Evolutionary conservation across 2,113 vertebrate species (phyloP).

Genomic region (Poecile atricapillus): DNA sequence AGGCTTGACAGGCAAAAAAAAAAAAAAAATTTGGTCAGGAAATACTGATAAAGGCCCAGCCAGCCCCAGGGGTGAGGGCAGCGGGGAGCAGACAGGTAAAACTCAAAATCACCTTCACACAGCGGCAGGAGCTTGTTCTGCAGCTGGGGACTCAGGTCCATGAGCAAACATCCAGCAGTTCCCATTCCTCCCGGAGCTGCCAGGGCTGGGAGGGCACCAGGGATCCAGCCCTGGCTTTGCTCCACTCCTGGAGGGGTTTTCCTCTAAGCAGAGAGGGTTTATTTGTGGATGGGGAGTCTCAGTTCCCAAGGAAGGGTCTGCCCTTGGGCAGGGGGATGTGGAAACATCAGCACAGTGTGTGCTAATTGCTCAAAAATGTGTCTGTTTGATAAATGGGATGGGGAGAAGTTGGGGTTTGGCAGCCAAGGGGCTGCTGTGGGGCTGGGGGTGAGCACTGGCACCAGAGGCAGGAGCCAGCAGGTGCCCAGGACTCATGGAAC

Average conservation of each 20-base stretch:
- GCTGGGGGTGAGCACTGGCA: rapidly evolving
- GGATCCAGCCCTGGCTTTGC: background rate
- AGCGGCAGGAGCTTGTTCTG: background rate
- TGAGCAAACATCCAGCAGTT: background rate
- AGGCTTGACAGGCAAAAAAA: background rate
- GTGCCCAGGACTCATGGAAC: background rate
- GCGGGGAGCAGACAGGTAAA: rapidly evolving
- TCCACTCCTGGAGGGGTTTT: background rate
- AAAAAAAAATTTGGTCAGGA: background rate
- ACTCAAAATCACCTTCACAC: background rate
- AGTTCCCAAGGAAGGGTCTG: background rate
- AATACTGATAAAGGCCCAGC: background rate
- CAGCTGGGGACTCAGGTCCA: background rate
- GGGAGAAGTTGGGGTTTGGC: background rate
- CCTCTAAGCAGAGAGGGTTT: rapidly evolving
- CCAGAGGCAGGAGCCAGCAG: background rate
- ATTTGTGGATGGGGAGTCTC: background rate
- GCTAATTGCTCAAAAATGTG: background rate
- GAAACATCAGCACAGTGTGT: background rate
- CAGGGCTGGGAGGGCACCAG: background rate
- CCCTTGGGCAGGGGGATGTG: background rate
- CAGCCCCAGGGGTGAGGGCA: background rate
- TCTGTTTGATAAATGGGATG: background rate
- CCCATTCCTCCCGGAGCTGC: rapidly evolving
- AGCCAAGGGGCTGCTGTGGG: background rate